phyloP scores from a whole-genome alignment of 2,113 vertebrate species.

The Daboia siamensis region DNA sequence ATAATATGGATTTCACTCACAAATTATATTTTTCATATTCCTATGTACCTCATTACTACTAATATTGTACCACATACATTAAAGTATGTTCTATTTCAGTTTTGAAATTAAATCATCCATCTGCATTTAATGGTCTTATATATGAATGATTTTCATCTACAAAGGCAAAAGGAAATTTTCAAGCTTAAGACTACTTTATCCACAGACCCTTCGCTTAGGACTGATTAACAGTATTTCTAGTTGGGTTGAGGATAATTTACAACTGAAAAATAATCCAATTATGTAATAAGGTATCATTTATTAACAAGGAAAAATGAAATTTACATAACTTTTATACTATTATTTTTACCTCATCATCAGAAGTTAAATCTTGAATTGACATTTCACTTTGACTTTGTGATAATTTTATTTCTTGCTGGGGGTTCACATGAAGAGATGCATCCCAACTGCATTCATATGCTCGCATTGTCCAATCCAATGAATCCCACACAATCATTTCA shows the following conservation, averaged over 20 bases:
- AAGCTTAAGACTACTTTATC: background rate
- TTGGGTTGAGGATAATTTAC: background rate
- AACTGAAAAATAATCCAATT: background rate
- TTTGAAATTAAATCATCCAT: background rate
- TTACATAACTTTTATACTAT: constrained; percentile 2
- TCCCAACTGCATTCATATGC: constrained; percentile 84
- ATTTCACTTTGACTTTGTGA: constrained; percentile 83
- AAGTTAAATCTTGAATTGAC: constrained; percentile 85
- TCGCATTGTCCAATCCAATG: constrained; percentile 80
- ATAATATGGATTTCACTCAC: background rate
- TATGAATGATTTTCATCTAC: background rate
- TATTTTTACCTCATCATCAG: constrained; percentile 81
- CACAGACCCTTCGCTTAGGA: background rate
- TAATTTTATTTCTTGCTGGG: constrained; percentile 82
- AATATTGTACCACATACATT: background rate
- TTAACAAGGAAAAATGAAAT: background rate
- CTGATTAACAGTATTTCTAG: background rate
- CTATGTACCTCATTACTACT: background rate
- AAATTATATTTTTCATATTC: background rate
- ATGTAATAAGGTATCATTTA: background rate
- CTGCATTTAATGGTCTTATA: background rate
- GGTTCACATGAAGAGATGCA: constrained; percentile 67
- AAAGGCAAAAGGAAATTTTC: background rate
- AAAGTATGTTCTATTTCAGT: background rate
- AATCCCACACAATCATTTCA: constrained; percentile 91